Evolutionary conservation across 2,888 invertebrate species (phyloP).

Genomic region (Drosophila formosana): DNA sequence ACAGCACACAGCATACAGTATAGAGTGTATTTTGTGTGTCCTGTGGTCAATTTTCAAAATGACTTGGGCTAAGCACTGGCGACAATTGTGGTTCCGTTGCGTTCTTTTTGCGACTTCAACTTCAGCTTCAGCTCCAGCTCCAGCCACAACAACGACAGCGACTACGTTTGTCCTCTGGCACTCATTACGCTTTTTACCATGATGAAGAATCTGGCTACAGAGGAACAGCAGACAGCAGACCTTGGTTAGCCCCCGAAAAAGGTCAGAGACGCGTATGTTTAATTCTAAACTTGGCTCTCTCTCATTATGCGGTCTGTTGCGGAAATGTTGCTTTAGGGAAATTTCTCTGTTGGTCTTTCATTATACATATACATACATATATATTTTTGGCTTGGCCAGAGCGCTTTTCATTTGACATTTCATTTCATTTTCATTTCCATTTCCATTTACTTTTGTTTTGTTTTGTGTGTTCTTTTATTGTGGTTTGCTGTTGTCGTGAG

Average conservation of each 20-base stretch:
- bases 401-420: constrained; percentile 74
- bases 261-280: constrained; percentile 66
- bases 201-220: constrained; percentile 20
- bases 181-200: constrained; percentile 74
- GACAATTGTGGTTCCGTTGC: constrained; percentile 70
- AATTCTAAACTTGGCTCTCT: constrained; percentile 63
- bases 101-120: constrained; percentile 35
- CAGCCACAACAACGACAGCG: not conserved
- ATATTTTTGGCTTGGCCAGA: constrained; percentile 43
- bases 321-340: constrained; percentile 82
- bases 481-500: constrained; percentile 53
- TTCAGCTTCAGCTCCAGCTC: constrained; percentile 34
- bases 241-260: constrained; percentile 38
- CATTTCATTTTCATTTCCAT: constrained; percentile 49
- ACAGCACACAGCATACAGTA: not conserved
- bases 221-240: not conserved
- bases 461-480: constrained; percentile 38
- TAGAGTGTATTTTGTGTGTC: constrained; percentile 36
- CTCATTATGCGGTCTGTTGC: constrained; percentile 84
- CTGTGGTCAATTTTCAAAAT: constrained; percentile 81
- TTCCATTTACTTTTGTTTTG: constrained; percentile 31
- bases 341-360: constrained; percentile 67
- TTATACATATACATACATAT: constrained; percentile 42
- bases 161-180: constrained; percentile 75
- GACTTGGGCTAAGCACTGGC: constrained; percentile 76